Percentiles rank a stretch among this genome's conserved stretches.
These are phyloP conservation scores for Apolygus lucorum DNA, from an alignment of 1,140 invertebrate genomes.

Conservation along the genomic window DNA sequence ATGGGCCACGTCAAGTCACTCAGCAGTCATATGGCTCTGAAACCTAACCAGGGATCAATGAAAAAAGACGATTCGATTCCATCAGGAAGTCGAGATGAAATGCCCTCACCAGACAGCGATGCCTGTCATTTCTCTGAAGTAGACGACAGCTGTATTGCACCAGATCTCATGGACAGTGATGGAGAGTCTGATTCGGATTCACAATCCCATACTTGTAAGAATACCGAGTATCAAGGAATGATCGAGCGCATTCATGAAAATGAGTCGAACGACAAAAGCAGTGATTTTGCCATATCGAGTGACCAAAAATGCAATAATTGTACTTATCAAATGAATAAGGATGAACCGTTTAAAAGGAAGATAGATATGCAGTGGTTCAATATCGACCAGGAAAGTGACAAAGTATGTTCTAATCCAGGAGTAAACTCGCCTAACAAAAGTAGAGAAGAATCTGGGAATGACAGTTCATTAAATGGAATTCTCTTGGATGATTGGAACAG, in stretches of 20 bases:
- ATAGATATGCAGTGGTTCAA: background rate
- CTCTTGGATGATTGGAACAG: background rate
- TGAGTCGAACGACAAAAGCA: background rate
- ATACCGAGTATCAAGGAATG: background rate
- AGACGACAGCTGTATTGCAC: background rate
- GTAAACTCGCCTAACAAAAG: background rate
- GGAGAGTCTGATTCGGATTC: background rate
- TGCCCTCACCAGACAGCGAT: background rate
- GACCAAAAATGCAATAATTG: background rate
- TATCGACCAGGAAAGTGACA: background rate
- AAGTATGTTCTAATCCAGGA: background rate
- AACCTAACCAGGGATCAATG: background rate
- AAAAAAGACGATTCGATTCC: background rate
- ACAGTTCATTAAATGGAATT: background rate
- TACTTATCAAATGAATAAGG: background rate
- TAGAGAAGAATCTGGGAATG: background rate
- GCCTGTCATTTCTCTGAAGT: background rate
- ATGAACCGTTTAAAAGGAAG: background rate
- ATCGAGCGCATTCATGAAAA: background rate
- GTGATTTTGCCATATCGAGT: background rate
- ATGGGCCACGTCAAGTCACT: background rate
- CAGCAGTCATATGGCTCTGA: background rate
- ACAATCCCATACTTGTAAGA: background rate
- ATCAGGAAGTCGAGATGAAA: background rate
- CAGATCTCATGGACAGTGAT: background rate